These are phyloP conservation scores for Bombus affinis DNA, from an alignment of 1,140 invertebrate species.

Conservation along the genomic window DNA sequence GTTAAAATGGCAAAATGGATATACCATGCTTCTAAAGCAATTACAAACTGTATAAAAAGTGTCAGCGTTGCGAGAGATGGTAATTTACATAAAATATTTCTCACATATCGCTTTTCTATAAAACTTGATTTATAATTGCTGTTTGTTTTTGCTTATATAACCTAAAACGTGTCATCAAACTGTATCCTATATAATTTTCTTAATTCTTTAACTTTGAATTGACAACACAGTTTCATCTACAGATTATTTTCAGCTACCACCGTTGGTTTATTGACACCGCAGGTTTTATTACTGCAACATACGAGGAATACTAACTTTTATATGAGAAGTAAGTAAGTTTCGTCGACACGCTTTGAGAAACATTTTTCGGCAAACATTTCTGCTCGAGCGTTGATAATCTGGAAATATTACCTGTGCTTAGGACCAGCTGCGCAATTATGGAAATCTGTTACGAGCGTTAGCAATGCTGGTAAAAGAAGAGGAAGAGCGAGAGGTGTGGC, in stretches of 20 bases:
- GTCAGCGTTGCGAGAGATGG: constrained; percentile 3
- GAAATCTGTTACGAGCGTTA: constrained; percentile 97
- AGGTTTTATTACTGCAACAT: constrained; percentile 58
- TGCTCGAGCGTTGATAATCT: background rate
- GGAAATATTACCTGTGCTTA: constrained; percentile 73
- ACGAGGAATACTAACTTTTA: constrained; percentile 82
- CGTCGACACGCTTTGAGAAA: background rate
- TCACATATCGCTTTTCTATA: background rate
- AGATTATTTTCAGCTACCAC: constrained; percentile 52
- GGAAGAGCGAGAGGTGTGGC: constrained; percentile 94
- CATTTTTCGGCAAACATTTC: background rate
- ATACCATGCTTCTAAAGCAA: background rate
- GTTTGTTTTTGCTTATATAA: background rate
- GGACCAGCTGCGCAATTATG: constrained; percentile 93
- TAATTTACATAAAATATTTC: background rate
- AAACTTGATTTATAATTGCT: background rate
- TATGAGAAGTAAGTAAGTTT: constrained; percentile 79
- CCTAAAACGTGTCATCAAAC: background rate
- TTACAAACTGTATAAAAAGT: constrained; percentile 11
- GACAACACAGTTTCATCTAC: too few species aligned
- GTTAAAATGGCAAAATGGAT: constrained; percentile 36
- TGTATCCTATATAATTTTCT: background rate
- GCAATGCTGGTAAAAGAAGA: constrained; percentile 97
- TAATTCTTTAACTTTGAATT: background rate
- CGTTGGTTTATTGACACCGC: constrained; percentile 36